A percentile compares a stretch with the other conserved stretches of the same genome.
phyloP scores from a whole-genome alignment of 2,797 vertebrate species.

The Sylvilagus floridanus region DNA sequence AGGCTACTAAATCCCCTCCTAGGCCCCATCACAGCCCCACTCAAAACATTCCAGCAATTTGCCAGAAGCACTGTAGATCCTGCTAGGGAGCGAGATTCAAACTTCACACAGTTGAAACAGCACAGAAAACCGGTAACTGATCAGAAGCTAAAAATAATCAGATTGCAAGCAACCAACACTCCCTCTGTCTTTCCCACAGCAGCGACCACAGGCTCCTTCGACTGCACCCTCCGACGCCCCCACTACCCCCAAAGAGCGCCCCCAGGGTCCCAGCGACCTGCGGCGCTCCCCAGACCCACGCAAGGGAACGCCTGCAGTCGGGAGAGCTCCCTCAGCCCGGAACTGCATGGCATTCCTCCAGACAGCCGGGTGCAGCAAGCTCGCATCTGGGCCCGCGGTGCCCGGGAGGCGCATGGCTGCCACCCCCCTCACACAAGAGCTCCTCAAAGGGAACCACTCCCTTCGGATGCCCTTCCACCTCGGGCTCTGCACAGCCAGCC shows the following conservation, averaged over 20 bases:
- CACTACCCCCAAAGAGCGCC: neutral
- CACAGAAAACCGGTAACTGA: slow-evolving; percentile 73
- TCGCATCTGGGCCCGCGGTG: slow-evolving; percentile 65
- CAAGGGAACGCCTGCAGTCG: neutral
- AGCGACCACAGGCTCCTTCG: slow-evolving; percentile 3
- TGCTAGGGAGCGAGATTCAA: slow-evolving; percentile 78
- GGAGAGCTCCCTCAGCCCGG: slow-evolving; percentile 68
- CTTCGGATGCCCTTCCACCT: slow-evolving; percentile 76
- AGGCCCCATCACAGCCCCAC: slow-evolving; percentile 26
- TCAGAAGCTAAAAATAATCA: slow-evolving; percentile 77
- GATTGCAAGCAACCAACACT: slow-evolving; percentile 58
- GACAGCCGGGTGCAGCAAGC: slow-evolving; percentile 57
- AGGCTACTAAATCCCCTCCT: neutral
- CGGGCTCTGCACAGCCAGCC: slow-evolving; percentile 16
- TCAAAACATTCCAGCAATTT: slow-evolving; percentile 54
- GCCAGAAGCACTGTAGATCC: slow-evolving; percentile 64
- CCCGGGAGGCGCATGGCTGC: slow-evolving; percentile 80
- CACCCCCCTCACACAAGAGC: slow-evolving; percentile 62
- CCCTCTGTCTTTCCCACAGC: slow-evolving; percentile 45
- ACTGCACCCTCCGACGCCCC: neutral
- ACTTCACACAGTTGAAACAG: slow-evolving; percentile 76
- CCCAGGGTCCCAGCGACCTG: slow-evolving; percentile 49
- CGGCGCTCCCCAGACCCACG: slow-evolving; percentile 58
- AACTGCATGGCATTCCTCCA: slow-evolving; percentile 66
- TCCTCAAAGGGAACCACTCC: slow-evolving; percentile 78